Conservation (phyloP, 2,888 invertebrate genomes). For the Agrochola macilenta region DNA sequence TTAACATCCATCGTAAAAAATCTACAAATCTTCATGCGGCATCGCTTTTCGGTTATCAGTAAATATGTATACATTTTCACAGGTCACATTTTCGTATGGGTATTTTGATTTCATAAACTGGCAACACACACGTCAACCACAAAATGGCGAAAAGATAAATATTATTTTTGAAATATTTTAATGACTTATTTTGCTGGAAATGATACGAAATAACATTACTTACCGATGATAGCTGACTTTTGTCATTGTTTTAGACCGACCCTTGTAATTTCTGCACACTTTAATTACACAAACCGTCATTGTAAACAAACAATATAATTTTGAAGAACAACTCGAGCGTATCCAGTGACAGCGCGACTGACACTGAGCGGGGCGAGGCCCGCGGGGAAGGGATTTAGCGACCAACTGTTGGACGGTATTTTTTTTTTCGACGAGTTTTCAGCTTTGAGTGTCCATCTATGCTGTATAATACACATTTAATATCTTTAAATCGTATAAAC, state of each 20-base stretch:
- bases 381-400: not conserved
- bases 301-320: not conserved
- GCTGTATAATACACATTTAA: no score
- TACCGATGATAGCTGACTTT: constrained; percentile 3
- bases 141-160: not conserved
- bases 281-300: not conserved
- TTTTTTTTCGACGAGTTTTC: not conserved
- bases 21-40: no score
- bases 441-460: not conserved
- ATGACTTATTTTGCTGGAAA: not conserved
- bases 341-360: not conserved
- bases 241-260: not conserved
- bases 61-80: not conserved
- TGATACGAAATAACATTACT: not conserved
- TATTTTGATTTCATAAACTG: not conserved
- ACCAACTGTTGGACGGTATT: not conserved
- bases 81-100: not conserved
- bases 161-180: not conserved
- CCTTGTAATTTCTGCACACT: not conserved
- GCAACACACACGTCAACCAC: not conserved
- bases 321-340: not conserved
- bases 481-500: no score
- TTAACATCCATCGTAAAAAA: not conserved
- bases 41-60: not conserved
- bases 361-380: not conserved